Evolutionary conservation across 2,113 vertebrate genomes (phyloP).

Genomic region (Thermophis baileyi): DNA sequence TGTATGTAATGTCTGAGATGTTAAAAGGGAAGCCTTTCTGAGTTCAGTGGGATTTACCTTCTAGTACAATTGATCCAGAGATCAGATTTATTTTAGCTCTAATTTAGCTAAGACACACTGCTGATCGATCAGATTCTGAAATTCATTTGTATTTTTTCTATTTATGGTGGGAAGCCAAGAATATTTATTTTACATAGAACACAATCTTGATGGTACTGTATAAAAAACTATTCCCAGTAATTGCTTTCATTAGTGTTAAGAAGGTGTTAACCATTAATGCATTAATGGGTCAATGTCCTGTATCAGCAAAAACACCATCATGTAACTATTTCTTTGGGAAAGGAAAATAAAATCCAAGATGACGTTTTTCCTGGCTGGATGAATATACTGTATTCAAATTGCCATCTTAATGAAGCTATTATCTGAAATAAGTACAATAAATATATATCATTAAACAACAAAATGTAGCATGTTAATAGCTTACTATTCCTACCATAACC

Average conservation of each 20-base stretch:
- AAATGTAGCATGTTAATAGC: conserved; percentile 14
- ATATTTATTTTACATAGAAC: conserved; percentile 53
- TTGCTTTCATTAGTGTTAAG: conserved; percentile 43
- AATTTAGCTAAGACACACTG: conserved; percentile 47
- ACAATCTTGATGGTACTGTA: conserved; percentile 43
- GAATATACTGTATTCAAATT: conserved; percentile 30
- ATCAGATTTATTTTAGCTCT: not conserved
- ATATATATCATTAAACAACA: not conserved
- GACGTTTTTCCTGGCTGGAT: conserved; percentile 30
- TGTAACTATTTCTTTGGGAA: conserved; percentile 45
- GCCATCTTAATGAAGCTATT: conserved; percentile 26
- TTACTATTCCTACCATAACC: conserved; percentile 1
- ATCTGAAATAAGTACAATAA: not conserved
- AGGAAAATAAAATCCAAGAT: conserved; percentile 16
- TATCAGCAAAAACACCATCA: conserved; percentile 51
- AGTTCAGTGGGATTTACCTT: not conserved
- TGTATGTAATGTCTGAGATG: not conserved
- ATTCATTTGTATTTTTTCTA: conserved; percentile 36
- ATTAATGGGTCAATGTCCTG: conserved; percentile 26
- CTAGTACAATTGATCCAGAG: conserved; percentile 12
- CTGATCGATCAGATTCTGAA: conserved; percentile 48
- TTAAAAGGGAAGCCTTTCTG: not conserved
- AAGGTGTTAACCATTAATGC: conserved; percentile 34
- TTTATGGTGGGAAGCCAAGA: conserved; percentile 38
- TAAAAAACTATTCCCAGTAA: conserved; percentile 47